These are phyloP conservation scores for Anthopleura sola DNA, from an alignment of 64 coral and sea anemone genomes.

Conservation along the genomic window DNA sequence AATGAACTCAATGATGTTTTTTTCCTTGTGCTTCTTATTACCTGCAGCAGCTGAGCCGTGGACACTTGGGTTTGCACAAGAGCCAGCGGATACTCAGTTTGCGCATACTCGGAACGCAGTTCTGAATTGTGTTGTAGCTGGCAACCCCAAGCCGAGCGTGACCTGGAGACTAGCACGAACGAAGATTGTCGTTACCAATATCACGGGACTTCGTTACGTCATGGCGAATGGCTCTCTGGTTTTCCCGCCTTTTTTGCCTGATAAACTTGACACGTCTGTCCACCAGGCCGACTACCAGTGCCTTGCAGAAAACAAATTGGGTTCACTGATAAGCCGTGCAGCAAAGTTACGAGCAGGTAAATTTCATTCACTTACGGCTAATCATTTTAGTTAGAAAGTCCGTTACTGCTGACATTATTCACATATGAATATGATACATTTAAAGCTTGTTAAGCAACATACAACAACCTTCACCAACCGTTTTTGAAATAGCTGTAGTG, in stretches of 20 bases:
- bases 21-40: background rate
- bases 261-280: conserved; percentile 40
- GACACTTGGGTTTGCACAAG: conserved; percentile 69
- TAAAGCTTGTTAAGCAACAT: too few relatives aligned
- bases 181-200: conserved; percentile 23
- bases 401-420: too few relatives aligned
- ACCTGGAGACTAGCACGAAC: conserved; percentile 62
- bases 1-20: background rate
- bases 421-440: too few relatives aligned
- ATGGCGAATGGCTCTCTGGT: conserved; percentile 63
- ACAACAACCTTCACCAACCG: too few relatives aligned
- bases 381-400: too few relatives aligned
- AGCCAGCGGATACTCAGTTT: conserved; percentile 86
- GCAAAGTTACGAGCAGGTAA: conserved; percentile 81
- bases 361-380: background rate
- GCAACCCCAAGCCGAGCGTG: conserved; percentile 46
- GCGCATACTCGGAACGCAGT: conserved; percentile 78
- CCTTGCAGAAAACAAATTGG: conserved; percentile 55
- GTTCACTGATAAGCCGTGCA: conserved; percentile 51
- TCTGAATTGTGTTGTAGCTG: conserved; percentile 61
- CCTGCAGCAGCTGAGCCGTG: conserved; percentile 21
- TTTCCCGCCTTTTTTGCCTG: conserved; percentile 71
- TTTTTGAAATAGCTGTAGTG: too few relatives aligned
- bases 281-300: conserved; percentile 76
- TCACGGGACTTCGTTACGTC: conserved; percentile 69